Base-by-base conservation (phyloP, 2,113 vertebrate genomes). In the Miniopterus natalensis region DNA sequence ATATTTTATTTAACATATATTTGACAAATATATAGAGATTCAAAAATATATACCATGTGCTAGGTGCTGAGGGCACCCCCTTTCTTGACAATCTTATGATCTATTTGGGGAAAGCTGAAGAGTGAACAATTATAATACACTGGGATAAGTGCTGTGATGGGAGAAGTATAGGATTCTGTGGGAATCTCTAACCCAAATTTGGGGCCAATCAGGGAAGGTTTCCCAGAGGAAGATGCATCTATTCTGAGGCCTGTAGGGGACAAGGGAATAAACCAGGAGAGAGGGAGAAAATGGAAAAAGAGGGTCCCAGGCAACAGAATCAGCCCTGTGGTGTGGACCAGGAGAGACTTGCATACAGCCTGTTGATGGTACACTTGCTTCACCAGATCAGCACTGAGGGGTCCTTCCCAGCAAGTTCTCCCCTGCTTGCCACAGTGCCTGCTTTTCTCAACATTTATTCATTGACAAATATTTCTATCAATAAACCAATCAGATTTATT, bases 401-500 rank as follows among this genome's bases (percentile, higher is more conserved):
- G 31, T 49, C 71, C 49, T 70, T 90, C 75, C 42, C 45, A 92
- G 59, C 84, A 51, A 59, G 31, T 36, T 94, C 68, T 80, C 51
- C 66, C 29, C 55, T 70, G 27, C 4, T 71, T 81, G 53, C 29
- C 29, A 36, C 17, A 63, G 47, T 66, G 55, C 8, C 53, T 78
- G 88, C 17, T 71, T 91, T 94, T 90, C 47, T 93, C 57, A 71
- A 8, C 17, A 21, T 53, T 55, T 36, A 55, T 27, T 21, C 25
- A 63, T 23, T 45, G 55, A 61, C 27, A 79, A 59, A 47, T 71
- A 75, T 66, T 74, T 95, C 75, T 81, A 23, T 87, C 74, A 95
- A 63, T 88, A 81, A 80, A 31, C 14, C 49, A 81, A 18, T 40
- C 70, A 79, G 27, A 90, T 59, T 87, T 89, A 85, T 65, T 79